Evolutionary conservation across 2,888 invertebrate genomes (phyloP), one percentile per base, ranked within the genome.

Genomic region (Molanna angustata): DNA sequence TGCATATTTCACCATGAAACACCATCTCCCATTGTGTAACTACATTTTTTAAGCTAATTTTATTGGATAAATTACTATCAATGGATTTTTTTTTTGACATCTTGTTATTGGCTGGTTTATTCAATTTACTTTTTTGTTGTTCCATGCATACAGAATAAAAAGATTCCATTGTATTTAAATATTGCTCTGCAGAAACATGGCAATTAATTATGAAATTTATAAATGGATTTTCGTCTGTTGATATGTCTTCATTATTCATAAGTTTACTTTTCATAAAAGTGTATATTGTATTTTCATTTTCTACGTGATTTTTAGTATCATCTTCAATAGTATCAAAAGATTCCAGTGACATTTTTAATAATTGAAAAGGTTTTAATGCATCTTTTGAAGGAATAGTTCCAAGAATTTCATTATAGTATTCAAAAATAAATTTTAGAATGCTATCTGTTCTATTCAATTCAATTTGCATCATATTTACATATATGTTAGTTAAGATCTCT

Each of bases 21-120:
- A 76, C 82, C 64, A 74, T 73, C 14, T 69, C 68, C 81, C 83
- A 84, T 66, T 84, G 83, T 18, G 78, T 72, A 13, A 80, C 64
- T 60, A 80, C 14, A 21, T 3, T 14, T 32, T 63, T 68, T 72
- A 48, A n/a, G n/a, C n/a, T 60, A 62, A 27, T 7, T 27, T 27
- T 11, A 62, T 66, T 69, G 20, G 66, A 66, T 6, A 69, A 69
- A 31, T 37, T 47, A 43, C 59, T 64, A 1, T 71, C 71, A 0
- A 73, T 72, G 57, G 68, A 74, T 61, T 70, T 70, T 14, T 27
- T 22, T 62, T 69, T 74, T 18, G 64, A 33, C 63, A 58, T n/a
- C 69, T 64, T 9, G 3, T 43, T 16, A n/a, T 33, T 49, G 18
- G 31, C 32, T n/a, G 37, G 6, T 44, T 35, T 54, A 63, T 71